Evolutionary conservation across 2,797 vertebrate genomes (phyloP), one percentile per base, ranked within the genome.

Genomic region (Arctocebus calabarensis): DNA sequence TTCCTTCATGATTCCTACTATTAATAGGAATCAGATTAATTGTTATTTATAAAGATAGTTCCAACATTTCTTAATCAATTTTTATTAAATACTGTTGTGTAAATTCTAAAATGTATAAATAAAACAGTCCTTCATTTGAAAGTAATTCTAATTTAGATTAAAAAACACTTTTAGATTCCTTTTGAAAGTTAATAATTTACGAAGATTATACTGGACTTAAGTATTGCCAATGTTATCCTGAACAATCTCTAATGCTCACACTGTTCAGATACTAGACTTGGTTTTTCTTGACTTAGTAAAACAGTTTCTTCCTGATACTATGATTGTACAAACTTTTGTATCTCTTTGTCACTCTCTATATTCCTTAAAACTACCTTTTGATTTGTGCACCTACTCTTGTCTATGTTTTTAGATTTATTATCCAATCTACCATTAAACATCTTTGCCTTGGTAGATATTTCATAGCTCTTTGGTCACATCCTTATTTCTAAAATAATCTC

Each of bases 21-120:
- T 48, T 16, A 52, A 52, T 52, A 81, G 27, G 96, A 86, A 62
- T 29, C 5, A 79, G 17, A 88, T 90, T 90, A 62, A 94, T 55
- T 88, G 13, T 12, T 88, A 84, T 74, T 94, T 90, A 70, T 66
- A 86, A 81, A 82, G 5, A 17, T 77, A 83, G 16, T 70, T 94
- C 32, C 93, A 95, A 81, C 7, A 79, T 14, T 71, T 34, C 27
- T 66, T 73, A n/a, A 2, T 86, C 23, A 89, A 78, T 86, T 95
- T 59, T n/a, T 66, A 34, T 90, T 90, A 83, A 40, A 1, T 40
- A n/a, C 11, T 23, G 0, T 43, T 61, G 12, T 2, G 27, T 89
- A 79, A 66, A 86, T 81, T 74, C 10, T 64, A 78, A 92, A 88
- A 52, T 62, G 75, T 74, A 68, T 34, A 34, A 78, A 64, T 71